Base-by-base conservation (phyloP, 2,888 invertebrate species). In the Cartodere bifasciata region DNA sequence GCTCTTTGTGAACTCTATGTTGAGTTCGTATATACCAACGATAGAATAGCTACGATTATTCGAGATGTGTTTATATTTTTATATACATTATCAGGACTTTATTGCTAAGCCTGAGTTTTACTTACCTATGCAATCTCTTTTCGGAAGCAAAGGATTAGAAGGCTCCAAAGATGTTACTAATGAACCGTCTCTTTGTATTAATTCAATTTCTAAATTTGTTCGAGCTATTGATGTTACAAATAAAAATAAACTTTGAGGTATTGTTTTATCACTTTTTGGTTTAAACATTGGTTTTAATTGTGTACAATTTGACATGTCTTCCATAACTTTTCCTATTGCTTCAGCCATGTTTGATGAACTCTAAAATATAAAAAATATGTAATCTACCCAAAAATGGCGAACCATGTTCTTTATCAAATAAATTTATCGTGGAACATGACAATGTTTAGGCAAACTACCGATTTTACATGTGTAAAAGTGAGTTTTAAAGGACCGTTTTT, bases 241-340 rank as follows among this genome's bases (percentile, higher is more conserved):
- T 31, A 90, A 72, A 56, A 90, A 82, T 40, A 91, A 70, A 50
- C 75, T 75, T 48, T 82, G 78, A 35, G 74, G 71, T 45, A 73
- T 72, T 3, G 71, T 67, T 38, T 64, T 64, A 31, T 72, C 67
- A 29, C 53, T 65, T 63, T 78, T 77, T 46, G 77, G 76, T 51
- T 78, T 76, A 49, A 78, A 79, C 53, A 83, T 82, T 31, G 80
- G 72, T 51, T 84, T 84, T 38, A 81, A 70, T 53, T 82, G 80
- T 3, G 91, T 88, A 42, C 81, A 79, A 50, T 79, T 80, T 4
- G 88, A 86, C 76, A 94, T 85, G 60, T 90, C 88, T 52, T 90
- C 88, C 87, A 92, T 91, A 14, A 86, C 81, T 51, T 85, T 85
- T 23, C 82, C 83, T 72, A 92, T 84, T 29, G 90, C 88, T 53